These are phyloP conservation scores for Latrodectus geometricus DNA, from an alignment of 1,140 invertebrate genomes.

Conservation along the genomic window DNA sequence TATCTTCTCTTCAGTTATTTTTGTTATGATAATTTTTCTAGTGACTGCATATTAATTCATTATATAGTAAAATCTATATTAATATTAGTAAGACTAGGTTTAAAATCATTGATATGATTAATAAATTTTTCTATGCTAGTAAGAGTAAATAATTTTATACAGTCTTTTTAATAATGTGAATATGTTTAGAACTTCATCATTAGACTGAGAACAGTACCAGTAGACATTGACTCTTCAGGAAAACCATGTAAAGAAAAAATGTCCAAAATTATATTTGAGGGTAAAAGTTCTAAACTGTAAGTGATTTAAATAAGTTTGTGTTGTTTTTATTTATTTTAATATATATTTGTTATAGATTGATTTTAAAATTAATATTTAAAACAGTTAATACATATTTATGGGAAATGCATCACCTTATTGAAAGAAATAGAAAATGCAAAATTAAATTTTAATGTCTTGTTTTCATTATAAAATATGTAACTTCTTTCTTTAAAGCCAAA, in stretches of 20 bases:
- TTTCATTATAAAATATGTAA: too few species aligned
- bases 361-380: too few species aligned
- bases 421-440: too few species aligned
- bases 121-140: background rate
- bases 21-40: background rate
- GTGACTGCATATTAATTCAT: background rate
- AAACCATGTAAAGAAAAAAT: conserved; percentile 56
- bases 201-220: conserved; percentile 7
- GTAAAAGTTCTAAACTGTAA: background rate
- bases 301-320: background rate
- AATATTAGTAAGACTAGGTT: too few species aligned
- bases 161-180: background rate
- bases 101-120: background rate
- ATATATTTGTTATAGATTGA: background rate
- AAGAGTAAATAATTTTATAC: background rate
- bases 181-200: conserved; percentile 38
- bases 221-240: conserved; percentile 49
- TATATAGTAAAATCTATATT: background rate
- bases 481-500: too few species aligned
- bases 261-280: conserved; percentile 49
- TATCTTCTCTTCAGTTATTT: background rate
- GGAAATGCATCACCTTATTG: too few species aligned
- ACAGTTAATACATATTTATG: too few species aligned
- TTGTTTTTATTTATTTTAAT: background rate
- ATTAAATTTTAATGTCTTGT: too few species aligned